These are phyloP conservation scores for Lepilemur septentrionalis DNA, from an alignment of 2,797 vertebrate species.

Conservation along the genomic window DNA sequence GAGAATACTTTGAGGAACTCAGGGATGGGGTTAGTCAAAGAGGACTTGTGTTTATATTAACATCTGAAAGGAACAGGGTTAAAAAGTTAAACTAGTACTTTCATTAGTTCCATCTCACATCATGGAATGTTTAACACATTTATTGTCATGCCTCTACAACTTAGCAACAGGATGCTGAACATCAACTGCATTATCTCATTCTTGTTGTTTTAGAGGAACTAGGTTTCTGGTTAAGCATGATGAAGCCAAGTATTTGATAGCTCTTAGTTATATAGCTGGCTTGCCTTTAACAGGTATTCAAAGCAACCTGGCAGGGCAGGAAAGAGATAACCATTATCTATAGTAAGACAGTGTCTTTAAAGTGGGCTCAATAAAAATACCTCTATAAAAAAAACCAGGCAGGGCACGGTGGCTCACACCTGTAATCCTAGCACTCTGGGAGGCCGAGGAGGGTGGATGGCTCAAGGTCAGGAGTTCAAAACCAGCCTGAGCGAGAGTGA, in stretches of 20 bases:
- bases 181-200: background rate
- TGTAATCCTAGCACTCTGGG: too few relatives aligned
- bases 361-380: background rate
- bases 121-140: background rate
- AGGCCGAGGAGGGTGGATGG: too few relatives aligned
- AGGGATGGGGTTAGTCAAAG: background rate
- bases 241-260: background rate
- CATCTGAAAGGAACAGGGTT: background rate
- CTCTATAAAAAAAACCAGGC: background rate
- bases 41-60: background rate
- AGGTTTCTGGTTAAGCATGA: background rate
- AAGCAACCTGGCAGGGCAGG: background rate
- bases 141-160: background rate
- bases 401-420: too few relatives aligned
- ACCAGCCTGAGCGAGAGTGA: too few relatives aligned
- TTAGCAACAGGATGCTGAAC: background rate
- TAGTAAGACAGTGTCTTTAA: background rate
- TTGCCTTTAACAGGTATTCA: background rate
- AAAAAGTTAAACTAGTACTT: background rate
- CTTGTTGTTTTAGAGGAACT: background rate
- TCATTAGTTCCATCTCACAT: background rate
- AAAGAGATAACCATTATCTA: background rate
- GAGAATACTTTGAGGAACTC: background rate
- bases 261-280: background rate
- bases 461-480: too few relatives aligned